A percentile compares a stretch with the other conserved stretches of the same genome.
These are phyloP conservation scores for Oxycera nigricornis DNA, from an alignment of 2,888 invertebrate genomes.

Conservation along the genomic window DNA sequence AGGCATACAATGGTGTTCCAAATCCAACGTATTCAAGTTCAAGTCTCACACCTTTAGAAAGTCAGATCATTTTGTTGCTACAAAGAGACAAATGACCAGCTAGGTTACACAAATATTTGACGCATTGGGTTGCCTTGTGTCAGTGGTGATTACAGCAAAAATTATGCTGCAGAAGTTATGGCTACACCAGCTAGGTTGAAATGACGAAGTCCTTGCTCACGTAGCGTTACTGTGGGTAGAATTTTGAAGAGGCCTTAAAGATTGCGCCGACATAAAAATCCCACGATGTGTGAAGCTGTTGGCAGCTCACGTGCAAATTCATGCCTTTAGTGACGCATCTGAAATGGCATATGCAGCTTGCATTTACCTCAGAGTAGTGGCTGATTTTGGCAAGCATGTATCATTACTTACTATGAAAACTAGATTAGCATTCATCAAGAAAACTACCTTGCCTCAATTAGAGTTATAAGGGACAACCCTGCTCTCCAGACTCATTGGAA, in stretches of 20 bases:
- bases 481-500: not conserved
- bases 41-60: not conserved
- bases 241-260: not conserved
- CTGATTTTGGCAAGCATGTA: not conserved
- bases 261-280: not conserved
- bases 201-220: not conserved
- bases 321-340: too few species aligned
- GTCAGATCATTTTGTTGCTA: too few species aligned
- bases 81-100: not conserved
- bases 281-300: not conserved
- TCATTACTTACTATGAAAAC: not conserved
- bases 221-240: not conserved
- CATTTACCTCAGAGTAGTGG: not conserved
- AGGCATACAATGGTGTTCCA: not conserved
- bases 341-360: not conserved
- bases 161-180: not conserved
- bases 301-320: not conserved
- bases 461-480: not conserved
- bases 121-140: too few species aligned
- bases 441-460: not conserved
- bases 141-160: not conserved
- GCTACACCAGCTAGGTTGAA: not conserved
- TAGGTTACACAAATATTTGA: not conserved
- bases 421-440: too few species aligned
- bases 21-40: not conserved